Conservation (phyloP, 2,888 invertebrate genomes). For the Dryobotodes eremita region DNA sequence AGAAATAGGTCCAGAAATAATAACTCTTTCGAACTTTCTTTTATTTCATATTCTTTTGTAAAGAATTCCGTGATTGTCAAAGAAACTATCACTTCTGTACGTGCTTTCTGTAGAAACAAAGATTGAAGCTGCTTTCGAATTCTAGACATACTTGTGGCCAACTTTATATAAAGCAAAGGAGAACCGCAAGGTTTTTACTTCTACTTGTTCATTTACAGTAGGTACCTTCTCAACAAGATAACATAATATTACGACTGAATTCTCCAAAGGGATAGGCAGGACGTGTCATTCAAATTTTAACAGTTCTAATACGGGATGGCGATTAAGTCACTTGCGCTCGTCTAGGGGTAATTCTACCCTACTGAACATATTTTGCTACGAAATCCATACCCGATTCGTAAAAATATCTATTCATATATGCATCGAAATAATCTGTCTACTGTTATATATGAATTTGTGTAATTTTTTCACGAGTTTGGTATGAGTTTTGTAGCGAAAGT, state of each 20-base stretch:
- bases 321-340: not conserved
- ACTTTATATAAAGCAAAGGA: slow-evolving; percentile 27
- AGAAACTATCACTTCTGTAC: slow-evolving; percentile 48
- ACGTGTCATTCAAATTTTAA: not conserved
- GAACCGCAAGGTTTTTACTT: slow-evolving; percentile 23
- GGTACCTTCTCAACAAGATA: not conserved
- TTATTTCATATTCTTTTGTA: slow-evolving; percentile 44
- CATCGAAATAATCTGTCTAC: not conserved
- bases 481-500: not conserved
- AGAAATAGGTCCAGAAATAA: not conserved
- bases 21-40: slow-evolving; percentile 3
- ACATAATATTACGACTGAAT: not conserved
- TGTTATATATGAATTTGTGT: not conserved
- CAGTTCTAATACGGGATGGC: not conserved
- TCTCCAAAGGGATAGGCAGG: not conserved
- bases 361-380: not conserved
- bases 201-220: not conserved
- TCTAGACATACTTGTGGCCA: slow-evolving; percentile 22
- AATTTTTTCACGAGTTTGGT: not conserved
- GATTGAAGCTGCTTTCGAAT: slow-evolving; percentile 32
- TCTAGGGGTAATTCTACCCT: not conserved
- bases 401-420: not conserved
- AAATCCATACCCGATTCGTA: not conserved
- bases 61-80: slow-evolving; percentile 47
- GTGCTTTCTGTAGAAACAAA: slow-evolving; percentile 31